Conservation (phyloP, 2,113 vertebrate species). For the Lethenteron camtschaticum region DNA sequence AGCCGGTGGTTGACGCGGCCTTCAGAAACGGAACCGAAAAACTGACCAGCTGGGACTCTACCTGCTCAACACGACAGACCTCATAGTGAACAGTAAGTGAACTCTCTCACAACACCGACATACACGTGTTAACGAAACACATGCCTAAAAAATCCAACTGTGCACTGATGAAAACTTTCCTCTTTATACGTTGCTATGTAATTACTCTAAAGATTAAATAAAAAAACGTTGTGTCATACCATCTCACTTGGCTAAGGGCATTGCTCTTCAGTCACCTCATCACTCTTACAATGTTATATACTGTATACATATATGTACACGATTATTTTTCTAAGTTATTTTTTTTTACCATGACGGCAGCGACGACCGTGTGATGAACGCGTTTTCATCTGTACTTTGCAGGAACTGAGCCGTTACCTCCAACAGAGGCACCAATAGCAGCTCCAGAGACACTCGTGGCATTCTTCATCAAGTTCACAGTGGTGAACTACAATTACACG, state of each 20-base stretch:
- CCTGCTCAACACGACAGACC: background rate
- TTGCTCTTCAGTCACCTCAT: no score
- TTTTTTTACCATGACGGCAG: background rate
- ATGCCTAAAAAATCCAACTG: background rate
- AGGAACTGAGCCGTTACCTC: background rate
- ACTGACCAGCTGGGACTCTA: background rate
- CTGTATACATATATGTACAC: no score
- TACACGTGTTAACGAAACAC: no score
- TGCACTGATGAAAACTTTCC: background rate
- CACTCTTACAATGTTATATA: no score
- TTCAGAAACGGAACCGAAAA: background rate
- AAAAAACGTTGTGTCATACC: background rate
- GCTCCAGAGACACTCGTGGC: background rate
- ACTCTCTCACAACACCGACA: no score
- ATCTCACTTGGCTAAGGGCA: background rate
- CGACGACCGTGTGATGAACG: background rate
- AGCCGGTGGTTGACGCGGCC: background rate
- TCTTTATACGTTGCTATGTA: background rate
- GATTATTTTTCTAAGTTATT: no score
- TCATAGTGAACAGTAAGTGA: background rate
- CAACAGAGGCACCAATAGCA: background rate
- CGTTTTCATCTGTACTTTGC: background rate
- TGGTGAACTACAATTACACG: constrained; percentile 2
- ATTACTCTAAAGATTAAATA: background rate
- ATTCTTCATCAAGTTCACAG: constrained; percentile 4